Conservation (phyloP, 2,888 invertebrate genomes). For the Octonoba sinensis region DNA sequence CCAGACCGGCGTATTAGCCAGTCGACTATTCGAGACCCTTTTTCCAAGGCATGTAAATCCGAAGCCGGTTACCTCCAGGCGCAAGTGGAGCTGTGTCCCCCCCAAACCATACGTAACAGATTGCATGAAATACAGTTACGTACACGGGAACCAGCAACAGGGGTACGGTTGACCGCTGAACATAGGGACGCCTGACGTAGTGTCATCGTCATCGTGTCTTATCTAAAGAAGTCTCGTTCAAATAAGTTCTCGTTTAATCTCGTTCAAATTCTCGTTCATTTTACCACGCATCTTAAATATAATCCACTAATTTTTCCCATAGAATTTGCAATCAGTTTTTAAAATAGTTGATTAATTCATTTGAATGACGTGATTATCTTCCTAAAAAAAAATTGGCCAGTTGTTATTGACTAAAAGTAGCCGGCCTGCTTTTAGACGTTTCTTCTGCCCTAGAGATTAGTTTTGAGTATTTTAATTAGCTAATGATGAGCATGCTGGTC, state of each 20-base stretch:
- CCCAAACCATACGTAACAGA: background rate
- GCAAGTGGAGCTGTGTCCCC: conserved; percentile 10
- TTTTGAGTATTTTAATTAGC: too few relatives aligned
- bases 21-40: conserved; percentile 3
- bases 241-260: background rate
- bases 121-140: conserved; percentile 18
- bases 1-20: conserved; percentile 16
- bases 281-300: too few relatives aligned
- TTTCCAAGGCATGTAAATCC: conserved; percentile 1
- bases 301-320: too few relatives aligned
- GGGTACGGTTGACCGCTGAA: conserved; percentile 1
- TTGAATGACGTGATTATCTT: too few relatives aligned
- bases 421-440: too few relatives aligned
- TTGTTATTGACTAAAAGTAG: too few relatives aligned
- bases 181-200: conserved; percentile 13
- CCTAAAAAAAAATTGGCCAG: too few relatives aligned
- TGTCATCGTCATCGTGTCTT: background rate
- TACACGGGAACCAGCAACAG: conserved; percentile 19
- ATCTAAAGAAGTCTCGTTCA: background rate
- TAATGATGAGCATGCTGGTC: too few relatives aligned
- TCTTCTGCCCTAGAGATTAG: too few relatives aligned
- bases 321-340: too few relatives aligned
- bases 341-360: too few relatives aligned
- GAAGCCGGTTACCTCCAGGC: background rate
- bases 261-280: too few relatives aligned